phyloP scores from a whole-genome alignment of 1,140 invertebrate species.

The Pogonomyrmex barbatus region DNA sequence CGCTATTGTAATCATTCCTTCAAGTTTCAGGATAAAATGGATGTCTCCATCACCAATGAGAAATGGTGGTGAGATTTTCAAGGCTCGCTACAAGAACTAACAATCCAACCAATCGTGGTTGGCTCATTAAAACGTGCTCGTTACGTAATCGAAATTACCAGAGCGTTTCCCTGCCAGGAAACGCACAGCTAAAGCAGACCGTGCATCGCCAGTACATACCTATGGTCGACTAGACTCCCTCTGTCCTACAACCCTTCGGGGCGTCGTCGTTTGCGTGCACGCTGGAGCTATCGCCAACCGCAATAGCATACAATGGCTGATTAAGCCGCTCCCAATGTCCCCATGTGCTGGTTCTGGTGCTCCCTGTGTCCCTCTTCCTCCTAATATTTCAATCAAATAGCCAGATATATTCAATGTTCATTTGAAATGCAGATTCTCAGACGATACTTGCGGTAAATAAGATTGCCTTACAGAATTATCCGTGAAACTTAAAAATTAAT shows the following conservation, averaged over 20 bases:
- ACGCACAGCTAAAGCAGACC: slow-evolving; percentile 57
- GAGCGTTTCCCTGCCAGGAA: slow-evolving; percentile 38
- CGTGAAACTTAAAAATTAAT: slow-evolving; percentile 3
- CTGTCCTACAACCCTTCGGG: slow-evolving; percentile 44
- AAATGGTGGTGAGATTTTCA: slow-evolving; percentile 11
- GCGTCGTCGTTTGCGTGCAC: slow-evolving; percentile 34
- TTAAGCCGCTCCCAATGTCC: slow-evolving; percentile 82
- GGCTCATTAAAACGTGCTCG: slow-evolving; percentile 46
- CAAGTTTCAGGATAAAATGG: background rate
- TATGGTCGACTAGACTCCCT: slow-evolving; percentile 52
- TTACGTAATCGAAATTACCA: slow-evolving; percentile 58
- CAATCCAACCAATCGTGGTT: background rate
- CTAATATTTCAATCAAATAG: slow-evolving; percentile 78
- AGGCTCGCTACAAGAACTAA: background rate
- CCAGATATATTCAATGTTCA: slow-evolving; percentile 5
- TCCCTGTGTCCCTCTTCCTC: slow-evolving; percentile 32
- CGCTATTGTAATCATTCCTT: too few relatives aligned
- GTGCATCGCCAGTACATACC: slow-evolving; percentile 35
- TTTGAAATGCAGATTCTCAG: background rate
- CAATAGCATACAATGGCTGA: slow-evolving; percentile 78
- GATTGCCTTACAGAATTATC: background rate
- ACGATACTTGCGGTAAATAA: background rate
- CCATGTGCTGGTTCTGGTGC: slow-evolving; percentile 65
- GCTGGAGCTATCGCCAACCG: slow-evolving; percentile 46
- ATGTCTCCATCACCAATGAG: background rate